phyloP scores from a whole-genome alignment of 2,797 vertebrate genomes.

The Strix occidentalis region DNA sequence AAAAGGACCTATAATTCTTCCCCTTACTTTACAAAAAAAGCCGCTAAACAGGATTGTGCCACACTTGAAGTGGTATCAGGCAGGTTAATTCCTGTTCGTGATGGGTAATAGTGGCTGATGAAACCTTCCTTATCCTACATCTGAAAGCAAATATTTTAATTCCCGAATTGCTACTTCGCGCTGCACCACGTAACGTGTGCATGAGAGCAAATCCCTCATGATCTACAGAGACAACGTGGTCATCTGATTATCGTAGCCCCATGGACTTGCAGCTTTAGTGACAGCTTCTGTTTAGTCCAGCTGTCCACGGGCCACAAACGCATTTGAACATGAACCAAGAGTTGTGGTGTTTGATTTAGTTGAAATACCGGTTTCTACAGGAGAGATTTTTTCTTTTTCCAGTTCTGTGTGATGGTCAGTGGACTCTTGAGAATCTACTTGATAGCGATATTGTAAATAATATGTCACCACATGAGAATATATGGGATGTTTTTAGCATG shows the following conservation, averaged over 20 bases:
- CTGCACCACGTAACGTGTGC: rapidly evolving
- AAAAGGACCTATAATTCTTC: background rate
- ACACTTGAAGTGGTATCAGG: no score
- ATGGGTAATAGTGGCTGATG: background rate
- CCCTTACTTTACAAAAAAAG: background rate
- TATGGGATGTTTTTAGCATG: background rate
- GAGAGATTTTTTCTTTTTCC: background rate
- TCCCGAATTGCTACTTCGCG: background rate
- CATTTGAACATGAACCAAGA: background rate
- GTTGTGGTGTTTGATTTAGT: background rate
- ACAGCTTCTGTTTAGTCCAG: background rate
- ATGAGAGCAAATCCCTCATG: background rate
- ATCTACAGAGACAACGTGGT: rapidly evolving
- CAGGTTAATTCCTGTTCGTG: background rate
- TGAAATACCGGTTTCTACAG: background rate
- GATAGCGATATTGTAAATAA: background rate
- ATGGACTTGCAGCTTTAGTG: background rate
- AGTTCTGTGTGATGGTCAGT: background rate
- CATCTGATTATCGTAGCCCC: background rate
- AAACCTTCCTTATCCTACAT: background rate
- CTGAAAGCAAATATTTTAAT: background rate
- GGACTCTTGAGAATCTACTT: background rate
- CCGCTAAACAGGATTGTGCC: no score
- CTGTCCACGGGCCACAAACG: rapidly evolving
- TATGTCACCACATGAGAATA: background rate